Conservation (phyloP, 2,797 vertebrate species). For the Neoniphon sammara region DNA sequence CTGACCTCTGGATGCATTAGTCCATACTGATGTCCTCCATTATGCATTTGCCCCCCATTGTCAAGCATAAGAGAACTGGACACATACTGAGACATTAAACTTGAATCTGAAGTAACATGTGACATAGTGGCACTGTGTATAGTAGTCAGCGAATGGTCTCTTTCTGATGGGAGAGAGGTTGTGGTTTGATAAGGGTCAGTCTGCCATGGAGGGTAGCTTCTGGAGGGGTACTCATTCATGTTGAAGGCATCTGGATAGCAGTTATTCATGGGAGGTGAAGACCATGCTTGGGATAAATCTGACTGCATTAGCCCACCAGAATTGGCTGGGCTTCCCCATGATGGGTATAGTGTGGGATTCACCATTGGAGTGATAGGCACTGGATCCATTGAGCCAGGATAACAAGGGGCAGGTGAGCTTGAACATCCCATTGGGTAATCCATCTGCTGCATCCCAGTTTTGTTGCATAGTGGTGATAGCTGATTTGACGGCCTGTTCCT, state of each 20-base stretch:
- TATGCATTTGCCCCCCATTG: constrained; percentile 82
- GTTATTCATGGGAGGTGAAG: constrained; percentile 82
- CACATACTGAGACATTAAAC: constrained; percentile 86
- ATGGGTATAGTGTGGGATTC: constrained; percentile 88
- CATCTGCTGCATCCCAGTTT: constrained; percentile 83
- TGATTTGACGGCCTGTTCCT: constrained; percentile 71
- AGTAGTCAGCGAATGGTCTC: constrained; percentile 73
- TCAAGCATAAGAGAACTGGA: constrained; percentile 86
- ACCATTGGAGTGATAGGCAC: constrained; percentile 89
- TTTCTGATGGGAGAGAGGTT: constrained; percentile 72
- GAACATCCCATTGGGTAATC: constrained; percentile 84
- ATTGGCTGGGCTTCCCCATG: constrained; percentile 86
- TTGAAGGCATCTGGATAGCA: constrained; percentile 80
- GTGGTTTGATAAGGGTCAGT: constrained; percentile 76
- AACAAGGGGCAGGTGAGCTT: constrained; percentile 80
- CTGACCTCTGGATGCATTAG: constrained; percentile 73
- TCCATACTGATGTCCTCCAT: constrained; percentile 81
- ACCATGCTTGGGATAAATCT: constrained; percentile 88
- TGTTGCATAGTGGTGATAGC: constrained; percentile 81
- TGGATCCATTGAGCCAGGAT: constrained; percentile 86
- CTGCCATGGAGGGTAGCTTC: constrained; percentile 79
- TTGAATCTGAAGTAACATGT: constrained; percentile 76
- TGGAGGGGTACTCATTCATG: constrained; percentile 78
- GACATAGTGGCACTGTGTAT: constrained; percentile 64
- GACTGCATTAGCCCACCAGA: constrained; percentile 87